Percentiles rank a stretch among this genome's conserved stretches.
Conservation (phyloP, 2,888 invertebrate species). For the Leuctra nigra region DNA sequence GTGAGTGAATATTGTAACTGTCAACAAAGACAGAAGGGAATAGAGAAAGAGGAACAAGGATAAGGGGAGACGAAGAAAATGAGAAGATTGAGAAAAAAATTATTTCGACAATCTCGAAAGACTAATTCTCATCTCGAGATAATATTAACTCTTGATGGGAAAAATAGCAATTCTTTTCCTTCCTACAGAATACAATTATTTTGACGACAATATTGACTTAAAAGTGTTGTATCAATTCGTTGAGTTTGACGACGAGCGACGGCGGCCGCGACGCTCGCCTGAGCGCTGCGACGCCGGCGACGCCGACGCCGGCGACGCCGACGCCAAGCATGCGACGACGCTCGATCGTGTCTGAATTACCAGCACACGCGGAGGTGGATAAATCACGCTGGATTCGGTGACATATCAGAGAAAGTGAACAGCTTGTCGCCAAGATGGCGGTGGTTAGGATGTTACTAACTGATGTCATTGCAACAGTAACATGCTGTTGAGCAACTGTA, state of each 20-base stretch:
- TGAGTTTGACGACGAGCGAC: neutral
- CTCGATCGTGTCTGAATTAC: slow-evolving; percentile 9
- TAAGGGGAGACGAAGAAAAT: slow-evolving; percentile 12
- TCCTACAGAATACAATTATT: neutral
- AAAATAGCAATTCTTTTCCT: neutral
- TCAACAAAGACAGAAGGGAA: slow-evolving; percentile 19
- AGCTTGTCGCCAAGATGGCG: neutral
- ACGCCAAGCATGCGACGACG: neutral
- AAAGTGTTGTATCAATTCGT: neutral
- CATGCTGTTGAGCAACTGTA: slow-evolving; percentile 2
- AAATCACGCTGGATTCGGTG: slow-evolving; percentile 5
- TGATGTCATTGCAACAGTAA: neutral
- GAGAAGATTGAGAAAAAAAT: slow-evolving; percentile 17
- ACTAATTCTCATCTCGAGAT: slow-evolving; percentile 18
- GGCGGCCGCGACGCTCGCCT: neutral
- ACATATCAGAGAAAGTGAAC: neutral
- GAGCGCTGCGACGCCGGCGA: neutral
- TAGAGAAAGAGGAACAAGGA: slow-evolving; percentile 9
- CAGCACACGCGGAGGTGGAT: neutral
- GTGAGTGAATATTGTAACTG: slow-evolving; percentile 22
- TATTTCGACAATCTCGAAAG: slow-evolving; percentile 16
- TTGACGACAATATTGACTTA: neutral
- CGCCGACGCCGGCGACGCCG: slow-evolving; percentile 2
- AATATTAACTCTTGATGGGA: slow-evolving; percentile 12
- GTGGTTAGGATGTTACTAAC: neutral